A percentile compares a stretch with the other conserved stretches of the same genome.
Conservation (phyloP, 2,113 vertebrate species). For the Gila orcuttii region DNA sequence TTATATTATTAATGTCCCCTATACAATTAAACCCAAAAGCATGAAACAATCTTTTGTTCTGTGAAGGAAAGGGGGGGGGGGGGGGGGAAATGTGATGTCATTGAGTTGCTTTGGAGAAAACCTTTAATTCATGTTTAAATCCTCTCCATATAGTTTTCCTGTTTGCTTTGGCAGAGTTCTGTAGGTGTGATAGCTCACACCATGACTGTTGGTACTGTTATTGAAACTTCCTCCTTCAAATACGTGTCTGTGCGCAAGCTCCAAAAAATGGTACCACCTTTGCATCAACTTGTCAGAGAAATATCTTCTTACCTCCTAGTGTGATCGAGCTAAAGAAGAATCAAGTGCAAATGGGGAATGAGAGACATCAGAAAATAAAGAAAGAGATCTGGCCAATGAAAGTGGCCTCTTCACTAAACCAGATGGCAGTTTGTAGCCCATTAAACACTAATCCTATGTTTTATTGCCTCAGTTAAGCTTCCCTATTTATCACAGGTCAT, state of each 20-base stretch:
- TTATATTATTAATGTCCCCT: not conserved
- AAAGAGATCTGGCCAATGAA: slow-evolving; percentile 60
- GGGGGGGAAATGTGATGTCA: not conserved
- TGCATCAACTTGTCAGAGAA: slow-evolving; percentile 54
- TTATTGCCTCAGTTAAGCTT: slow-evolving; percentile 76
- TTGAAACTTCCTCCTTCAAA: slow-evolving; percentile 23
- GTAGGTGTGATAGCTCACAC: slow-evolving; percentile 31
- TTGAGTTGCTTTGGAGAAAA: slow-evolving; percentile 45
- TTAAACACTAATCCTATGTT: slow-evolving; percentile 78
- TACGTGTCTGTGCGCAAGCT: slow-evolving; percentile 22
- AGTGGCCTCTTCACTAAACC: slow-evolving; percentile 67
- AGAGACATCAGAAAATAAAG: slow-evolving; percentile 48
- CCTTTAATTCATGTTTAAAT: slow-evolving; percentile 31
- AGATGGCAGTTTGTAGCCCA: slow-evolving; percentile 67
- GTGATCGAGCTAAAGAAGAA: not conserved
- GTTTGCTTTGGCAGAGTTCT: not conserved
- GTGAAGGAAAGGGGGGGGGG: not conserved
- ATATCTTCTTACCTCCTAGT: slow-evolving; percentile 40
- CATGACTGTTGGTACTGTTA: slow-evolving; percentile 16
- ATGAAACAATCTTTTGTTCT: not conserved
- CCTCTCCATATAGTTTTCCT: slow-evolving; percentile 18
- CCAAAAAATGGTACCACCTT: slow-evolving; percentile 53
- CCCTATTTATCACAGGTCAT: slow-evolving; percentile 79
- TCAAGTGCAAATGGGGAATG: slow-evolving; percentile 36
- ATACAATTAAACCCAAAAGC: not conserved